phyloP scores from a whole-genome alignment of 2,797 vertebrate genomes.

The Pyrocephalus nanus region DNA sequence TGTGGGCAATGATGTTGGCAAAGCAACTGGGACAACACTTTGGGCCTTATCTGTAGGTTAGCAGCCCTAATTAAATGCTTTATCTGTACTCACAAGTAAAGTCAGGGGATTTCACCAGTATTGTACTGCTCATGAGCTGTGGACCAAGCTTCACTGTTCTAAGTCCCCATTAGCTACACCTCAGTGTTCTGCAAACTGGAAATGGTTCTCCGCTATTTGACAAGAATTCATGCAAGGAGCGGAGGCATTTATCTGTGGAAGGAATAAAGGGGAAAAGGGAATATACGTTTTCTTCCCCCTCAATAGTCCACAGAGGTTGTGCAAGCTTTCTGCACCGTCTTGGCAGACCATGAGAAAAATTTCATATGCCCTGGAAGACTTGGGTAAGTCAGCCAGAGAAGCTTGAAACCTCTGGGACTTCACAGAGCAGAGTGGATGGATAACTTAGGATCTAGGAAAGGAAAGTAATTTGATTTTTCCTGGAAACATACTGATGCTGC shows the following conservation, averaged over 20 bases:
- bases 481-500: neutral
- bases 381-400: neutral
- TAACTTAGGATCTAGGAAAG: neutral
- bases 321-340: neutral
- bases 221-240: neutral
- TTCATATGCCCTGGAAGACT: neutral
- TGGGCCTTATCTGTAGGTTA: constrained; percentile 7
- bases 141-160: neutral
- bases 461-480: neutral
- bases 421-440: neutral
- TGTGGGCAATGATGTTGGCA: neutral
- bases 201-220: neutral
- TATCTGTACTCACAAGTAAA: neutral
- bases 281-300: neutral
- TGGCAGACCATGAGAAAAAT: constrained; percentile 36
- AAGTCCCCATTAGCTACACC: neutral
- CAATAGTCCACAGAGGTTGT: neutral
- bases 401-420: constrained; percentile 12
- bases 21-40: neutral
- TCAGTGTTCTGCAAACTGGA: neutral
- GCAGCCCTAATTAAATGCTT: constrained; percentile 34
- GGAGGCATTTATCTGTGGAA: neutral
- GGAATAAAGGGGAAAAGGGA: neutral
- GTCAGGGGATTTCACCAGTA: constrained; percentile 6
- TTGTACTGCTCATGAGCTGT: neutral